A percentile compares a stretch with the other conserved stretches of the same genome.
Conservation (phyloP, 2,113 vertebrate genomes). For the Alethe castanea region DNA sequence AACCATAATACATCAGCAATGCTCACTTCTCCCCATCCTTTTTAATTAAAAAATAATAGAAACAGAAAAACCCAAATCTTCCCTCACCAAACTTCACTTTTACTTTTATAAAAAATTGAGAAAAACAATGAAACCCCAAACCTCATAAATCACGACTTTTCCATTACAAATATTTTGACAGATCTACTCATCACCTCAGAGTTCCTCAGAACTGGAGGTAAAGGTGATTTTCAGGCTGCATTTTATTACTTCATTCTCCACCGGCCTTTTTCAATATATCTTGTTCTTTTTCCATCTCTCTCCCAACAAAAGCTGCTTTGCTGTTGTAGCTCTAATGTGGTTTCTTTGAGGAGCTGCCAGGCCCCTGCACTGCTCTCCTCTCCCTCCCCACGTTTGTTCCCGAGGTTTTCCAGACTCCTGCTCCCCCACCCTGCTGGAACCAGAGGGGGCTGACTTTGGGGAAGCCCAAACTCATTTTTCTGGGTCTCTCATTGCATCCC, state of each 20-base stretch:
- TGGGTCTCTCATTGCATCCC: neutral
- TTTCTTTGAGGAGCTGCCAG: neutral
- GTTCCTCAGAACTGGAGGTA: neutral
- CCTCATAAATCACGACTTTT: conserved; percentile 38
- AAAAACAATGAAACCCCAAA: neutral
- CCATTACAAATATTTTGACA: conserved; percentile 47
- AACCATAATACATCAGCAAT: neutral
- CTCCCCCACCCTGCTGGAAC: neutral
- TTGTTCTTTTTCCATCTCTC: neutral
- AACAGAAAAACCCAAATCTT: neutral
- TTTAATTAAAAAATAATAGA: neutral
- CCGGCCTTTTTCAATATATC: conserved; percentile 3
- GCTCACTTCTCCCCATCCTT: neutral
- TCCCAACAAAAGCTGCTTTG: neutral
- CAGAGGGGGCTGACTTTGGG: rapidly evolving
- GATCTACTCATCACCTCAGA: conserved; percentile 21
- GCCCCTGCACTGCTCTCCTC: rapidly evolving
- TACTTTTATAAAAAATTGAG: neutral
- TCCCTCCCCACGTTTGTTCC: rapidly evolving
- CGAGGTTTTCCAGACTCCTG: neutral
- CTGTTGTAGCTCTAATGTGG: neutral
- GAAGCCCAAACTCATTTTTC: neutral
- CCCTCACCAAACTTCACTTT: neutral
- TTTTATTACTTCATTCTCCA: conserved; percentile 44
- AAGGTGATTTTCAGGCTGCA: conserved; percentile 33